Conservation (phyloP, 1,140 invertebrate species). For the Pseudomyrmex dendroicus region DNA sequence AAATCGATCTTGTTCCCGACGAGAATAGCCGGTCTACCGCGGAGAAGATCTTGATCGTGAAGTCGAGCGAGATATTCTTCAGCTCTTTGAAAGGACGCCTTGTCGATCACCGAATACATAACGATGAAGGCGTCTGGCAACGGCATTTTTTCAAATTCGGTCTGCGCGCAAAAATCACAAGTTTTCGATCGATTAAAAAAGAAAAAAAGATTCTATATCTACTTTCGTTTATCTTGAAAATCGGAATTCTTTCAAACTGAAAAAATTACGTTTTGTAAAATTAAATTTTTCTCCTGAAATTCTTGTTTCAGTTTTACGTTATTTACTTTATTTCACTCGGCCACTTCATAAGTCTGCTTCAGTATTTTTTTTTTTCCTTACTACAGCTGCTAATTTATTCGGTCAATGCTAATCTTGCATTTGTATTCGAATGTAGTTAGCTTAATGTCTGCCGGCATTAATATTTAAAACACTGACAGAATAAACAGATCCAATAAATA, state of each 20-base stretch:
- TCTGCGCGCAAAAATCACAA: slow-evolving; percentile 85
- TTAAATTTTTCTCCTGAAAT: too few relatives aligned
- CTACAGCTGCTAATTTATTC: neutral
- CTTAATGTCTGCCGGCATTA: neutral
- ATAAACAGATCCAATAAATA: neutral
- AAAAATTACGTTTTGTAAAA: too few relatives aligned
- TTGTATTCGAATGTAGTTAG: neutral
- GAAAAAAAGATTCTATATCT: neutral
- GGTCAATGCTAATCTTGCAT: neutral
- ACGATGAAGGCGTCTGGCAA: slow-evolving; percentile 93
- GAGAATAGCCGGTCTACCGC: slow-evolving; percentile 92
- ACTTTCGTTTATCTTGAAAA: neutral
- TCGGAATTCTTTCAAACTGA: neutral
- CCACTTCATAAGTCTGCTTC: neutral
- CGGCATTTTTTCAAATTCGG: slow-evolving; percentile 89
- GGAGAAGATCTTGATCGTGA: slow-evolving; percentile 90
- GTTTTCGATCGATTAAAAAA: neutral
- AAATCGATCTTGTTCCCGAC: slow-evolving; percentile 98
- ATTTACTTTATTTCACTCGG: too few relatives aligned
- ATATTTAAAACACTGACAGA: neutral
- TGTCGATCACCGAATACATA: slow-evolving; percentile 96
- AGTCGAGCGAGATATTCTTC: slow-evolving; percentile 91
- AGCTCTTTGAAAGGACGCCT: slow-evolving; percentile 93
- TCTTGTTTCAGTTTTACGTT: neutral
- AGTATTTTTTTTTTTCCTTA: neutral